Base-by-base conservation (phyloP, 2,113 vertebrate species). In the Apteryx mantelli region DNA sequence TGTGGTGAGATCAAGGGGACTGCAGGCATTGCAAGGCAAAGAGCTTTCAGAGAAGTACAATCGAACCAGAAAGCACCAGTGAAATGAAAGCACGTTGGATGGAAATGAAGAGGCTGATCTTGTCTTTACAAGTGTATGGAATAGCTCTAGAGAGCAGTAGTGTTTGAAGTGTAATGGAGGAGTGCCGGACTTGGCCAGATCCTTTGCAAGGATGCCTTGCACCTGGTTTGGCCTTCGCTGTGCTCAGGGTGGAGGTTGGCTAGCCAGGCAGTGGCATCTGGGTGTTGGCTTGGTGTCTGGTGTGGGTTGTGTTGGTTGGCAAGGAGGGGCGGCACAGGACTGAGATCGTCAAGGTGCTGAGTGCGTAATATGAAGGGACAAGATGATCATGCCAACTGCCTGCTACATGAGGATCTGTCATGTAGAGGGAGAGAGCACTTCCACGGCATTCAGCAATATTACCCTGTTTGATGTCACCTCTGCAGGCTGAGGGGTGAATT, bases 71-170 rank as follows among this genome's bases (percentile, higher is more conserved):
- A 95, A 60, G 82, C 42, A 6, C 89, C 91, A 91, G 95, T 75
- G 93, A 91, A 92, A 96, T 86, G 71, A 44, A 80, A 89, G 64
- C 15, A 50, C 66, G 64, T 80, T 85, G 77, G 93, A 85, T 89
- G 91, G 87, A 95, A 95, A 89, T 52, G 87, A 93, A 94, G 87
- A 91, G 91, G 79, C 60, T 75, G 91, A 77, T 95, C 71, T 91
- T 89, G 75, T 87, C 75, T 80, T 90, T 87, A 79, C 50, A 66
- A 91, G 68, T 86, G 58, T 56, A 24, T 83, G 64, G 84, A 93
- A 55, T 30, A 68, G 68, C n/a, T 91, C 79, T 75, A 84, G 63
- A 78, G 68, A 89, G 32, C 78, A 65, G 20, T 14, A 60, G 44
- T n/a, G 75, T 89, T 85, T 76, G 63, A 74, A 81, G 13, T 24